A percentile compares a stretch with the other conserved stretches of the same genome.
Evolutionary conservation across 2,113 vertebrate species (phyloP).

Genomic region (Perca fluviatilis): DNA sequence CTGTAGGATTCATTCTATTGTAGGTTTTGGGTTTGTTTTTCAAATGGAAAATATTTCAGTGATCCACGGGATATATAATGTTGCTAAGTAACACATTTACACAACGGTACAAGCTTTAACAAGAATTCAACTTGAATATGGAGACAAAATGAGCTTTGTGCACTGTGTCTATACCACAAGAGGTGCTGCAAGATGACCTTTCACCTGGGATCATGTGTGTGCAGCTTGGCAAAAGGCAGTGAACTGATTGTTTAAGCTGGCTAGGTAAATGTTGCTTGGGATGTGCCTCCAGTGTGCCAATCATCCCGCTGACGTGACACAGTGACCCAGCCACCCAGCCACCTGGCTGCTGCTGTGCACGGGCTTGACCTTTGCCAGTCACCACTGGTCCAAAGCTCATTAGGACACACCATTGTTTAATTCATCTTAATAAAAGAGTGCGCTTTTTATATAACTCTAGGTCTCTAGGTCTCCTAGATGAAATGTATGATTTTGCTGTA

Average conservation of each 20-base stretch:
- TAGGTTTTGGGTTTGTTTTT: conserved; percentile 17
- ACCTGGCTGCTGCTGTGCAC: conserved; percentile 33
- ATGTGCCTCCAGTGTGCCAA: conserved; percentile 19
- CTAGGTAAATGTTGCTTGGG: not conserved
- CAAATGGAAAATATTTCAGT: conserved; percentile 6
- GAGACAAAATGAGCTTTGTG: not conserved
- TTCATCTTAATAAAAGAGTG: not conserved
- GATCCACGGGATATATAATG: conserved; percentile 18
- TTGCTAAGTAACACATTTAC: conserved; percentile 59
- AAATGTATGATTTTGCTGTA: not conserved
- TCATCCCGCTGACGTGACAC: conserved; percentile 6
- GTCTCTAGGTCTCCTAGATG: not conserved
- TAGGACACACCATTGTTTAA: not conserved
- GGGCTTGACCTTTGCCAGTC: conserved; percentile 5
- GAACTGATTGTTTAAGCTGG: conserved; percentile 2
- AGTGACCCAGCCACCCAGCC: conserved; percentile 41
- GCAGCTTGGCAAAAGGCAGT: conserved; percentile 7
- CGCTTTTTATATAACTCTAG: conserved; percentile 2
- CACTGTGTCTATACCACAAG: not conserved
- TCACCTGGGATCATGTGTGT: not conserved
- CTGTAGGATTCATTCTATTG: not conserved
- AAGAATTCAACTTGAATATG: conserved; percentile 15
- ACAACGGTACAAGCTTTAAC: conserved; percentile 17
- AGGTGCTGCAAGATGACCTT: conserved; percentile 1
- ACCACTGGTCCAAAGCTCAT: not conserved